Conservation (phyloP, 2,113 vertebrate genomes). For the Catharus minimus region DNA sequence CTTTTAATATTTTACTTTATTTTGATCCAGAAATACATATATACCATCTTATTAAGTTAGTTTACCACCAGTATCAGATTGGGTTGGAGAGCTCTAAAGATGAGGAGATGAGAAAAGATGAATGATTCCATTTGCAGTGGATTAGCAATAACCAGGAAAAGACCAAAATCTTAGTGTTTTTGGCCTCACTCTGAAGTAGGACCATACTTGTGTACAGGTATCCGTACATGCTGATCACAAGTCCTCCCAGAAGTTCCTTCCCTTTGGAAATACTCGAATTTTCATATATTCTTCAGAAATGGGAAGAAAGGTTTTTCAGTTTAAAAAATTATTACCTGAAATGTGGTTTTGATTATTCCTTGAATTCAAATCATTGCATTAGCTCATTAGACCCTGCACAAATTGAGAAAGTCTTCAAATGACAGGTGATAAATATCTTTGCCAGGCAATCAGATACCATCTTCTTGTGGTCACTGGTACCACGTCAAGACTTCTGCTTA, state of each 20-base stretch:
- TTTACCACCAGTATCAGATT: slow-evolving; percentile 60
- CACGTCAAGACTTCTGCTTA: not conserved
- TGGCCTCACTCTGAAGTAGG: slow-evolving; percentile 27
- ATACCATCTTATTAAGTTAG: slow-evolving; percentile 60
- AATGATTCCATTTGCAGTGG: slow-evolving; percentile 52
- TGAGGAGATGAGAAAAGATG: slow-evolving; percentile 41
- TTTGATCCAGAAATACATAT: slow-evolving; percentile 66
- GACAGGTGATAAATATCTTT: not conserved
- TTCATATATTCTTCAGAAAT: slow-evolving; percentile 19
- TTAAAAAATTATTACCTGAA: not conserved
- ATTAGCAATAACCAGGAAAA: slow-evolving; percentile 40
- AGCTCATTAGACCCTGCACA: not conserved
- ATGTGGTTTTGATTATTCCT: not conserved
- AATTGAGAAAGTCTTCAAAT: not conserved
- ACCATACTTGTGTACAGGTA: not conserved
- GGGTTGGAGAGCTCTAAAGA: slow-evolving; percentile 57
- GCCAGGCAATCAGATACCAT: not conserved
- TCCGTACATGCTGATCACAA: not conserved
- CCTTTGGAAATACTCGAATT: not conserved
- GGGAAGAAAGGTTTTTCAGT: not conserved
- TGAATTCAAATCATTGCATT: not conserved
- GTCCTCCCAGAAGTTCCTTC: not conserved
- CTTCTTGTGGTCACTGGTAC: not conserved
- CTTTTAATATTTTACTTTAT: slow-evolving; percentile 70
- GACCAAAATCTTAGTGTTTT: not conserved